Percentiles rank a stretch among this genome's conserved stretches.
These are phyloP conservation scores for Orchestes rusci DNA, from an alignment of 2,888 invertebrate species.

Conservation along the genomic window DNA sequence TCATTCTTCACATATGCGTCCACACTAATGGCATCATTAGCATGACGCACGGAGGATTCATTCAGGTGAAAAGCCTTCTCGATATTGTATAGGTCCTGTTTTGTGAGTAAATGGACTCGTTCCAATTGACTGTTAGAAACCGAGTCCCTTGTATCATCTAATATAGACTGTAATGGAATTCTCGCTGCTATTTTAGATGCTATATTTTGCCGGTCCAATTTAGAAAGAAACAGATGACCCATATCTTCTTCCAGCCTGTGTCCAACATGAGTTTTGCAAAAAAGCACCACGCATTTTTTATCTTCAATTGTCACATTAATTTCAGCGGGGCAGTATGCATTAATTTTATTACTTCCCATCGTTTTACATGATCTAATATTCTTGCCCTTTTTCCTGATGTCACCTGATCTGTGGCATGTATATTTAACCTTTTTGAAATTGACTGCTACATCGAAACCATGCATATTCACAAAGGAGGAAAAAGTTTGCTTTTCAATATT, in stretches of 20 bases:
- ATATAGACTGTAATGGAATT: slow-evolving; percentile 8
- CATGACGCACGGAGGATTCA: slow-evolving; percentile 10
- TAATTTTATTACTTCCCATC: slow-evolving; percentile 16
- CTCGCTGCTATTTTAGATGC: slow-evolving; percentile 7
- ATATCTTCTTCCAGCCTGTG: slow-evolving; percentile 12
- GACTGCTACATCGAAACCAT: slow-evolving; percentile 3
- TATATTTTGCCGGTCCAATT: slow-evolving; percentile 5
- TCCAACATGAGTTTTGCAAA: slow-evolving; percentile 16
- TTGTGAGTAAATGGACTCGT: slow-evolving; percentile 9
- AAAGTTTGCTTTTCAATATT: slow-evolving; percentile 7
- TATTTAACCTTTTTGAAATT: slow-evolving; percentile 10
- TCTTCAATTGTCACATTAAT: slow-evolving; percentile 4
- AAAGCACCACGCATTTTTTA: slow-evolving; percentile 7
- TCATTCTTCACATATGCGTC: slow-evolving; percentile 25
- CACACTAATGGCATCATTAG: slow-evolving; percentile 19
- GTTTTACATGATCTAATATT: slow-evolving; percentile 10
- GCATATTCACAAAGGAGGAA: slow-evolving; percentile 14
- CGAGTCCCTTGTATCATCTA: slow-evolving; percentile 7
- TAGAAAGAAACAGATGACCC: slow-evolving; percentile 10
- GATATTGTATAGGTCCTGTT: slow-evolving; percentile 17
- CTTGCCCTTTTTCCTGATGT: slow-evolving; percentile 7
- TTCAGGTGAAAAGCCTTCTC: slow-evolving; percentile 19
- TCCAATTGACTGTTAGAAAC: slow-evolving; percentile 7
- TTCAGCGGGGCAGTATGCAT: slow-evolving; percentile 16
- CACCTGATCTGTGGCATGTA: slow-evolving; percentile 16